Conservation (phyloP, 2,113 vertebrate genomes). For the Balaeniceps rex region DNA sequence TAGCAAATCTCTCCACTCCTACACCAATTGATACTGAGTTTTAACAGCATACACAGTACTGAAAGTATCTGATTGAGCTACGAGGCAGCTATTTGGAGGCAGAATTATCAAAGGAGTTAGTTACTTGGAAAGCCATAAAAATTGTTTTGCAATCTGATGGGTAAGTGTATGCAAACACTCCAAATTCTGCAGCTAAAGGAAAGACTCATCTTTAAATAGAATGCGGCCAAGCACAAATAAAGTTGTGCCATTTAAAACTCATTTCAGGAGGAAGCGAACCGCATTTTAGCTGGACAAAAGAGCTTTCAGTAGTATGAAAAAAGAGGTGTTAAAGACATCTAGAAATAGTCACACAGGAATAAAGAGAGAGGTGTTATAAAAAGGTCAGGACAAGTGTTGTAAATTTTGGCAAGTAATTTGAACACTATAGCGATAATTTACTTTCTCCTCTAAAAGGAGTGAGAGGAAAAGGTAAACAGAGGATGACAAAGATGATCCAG, state of each 20-base stretch:
- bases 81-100: neutral
- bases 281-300: neutral
- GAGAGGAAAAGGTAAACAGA: neutral
- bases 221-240: neutral
- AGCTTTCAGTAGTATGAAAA: conserved; percentile 3
- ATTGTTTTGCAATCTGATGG: neutral
- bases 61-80: neutral
- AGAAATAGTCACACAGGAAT: conserved; percentile 34
- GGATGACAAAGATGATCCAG: neutral
- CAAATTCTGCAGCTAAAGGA: neutral
- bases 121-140: conserved; percentile 6
- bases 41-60: neutral
- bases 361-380: conserved; percentile 9
- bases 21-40: neutral
- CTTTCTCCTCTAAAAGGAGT: neutral
- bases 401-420: neutral
- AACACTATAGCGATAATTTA: neutral
- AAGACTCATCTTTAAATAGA: neutral
- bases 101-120: conserved; percentile 15
- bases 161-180: neutral
- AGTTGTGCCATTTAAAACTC: neutral
- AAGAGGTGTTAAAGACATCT: neutral
- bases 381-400: neutral
- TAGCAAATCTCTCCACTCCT: neutral
- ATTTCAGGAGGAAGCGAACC: neutral